phyloP scores from a whole-genome alignment of 2,797 vertebrate species.

The Lacerta bilineata region DNA sequence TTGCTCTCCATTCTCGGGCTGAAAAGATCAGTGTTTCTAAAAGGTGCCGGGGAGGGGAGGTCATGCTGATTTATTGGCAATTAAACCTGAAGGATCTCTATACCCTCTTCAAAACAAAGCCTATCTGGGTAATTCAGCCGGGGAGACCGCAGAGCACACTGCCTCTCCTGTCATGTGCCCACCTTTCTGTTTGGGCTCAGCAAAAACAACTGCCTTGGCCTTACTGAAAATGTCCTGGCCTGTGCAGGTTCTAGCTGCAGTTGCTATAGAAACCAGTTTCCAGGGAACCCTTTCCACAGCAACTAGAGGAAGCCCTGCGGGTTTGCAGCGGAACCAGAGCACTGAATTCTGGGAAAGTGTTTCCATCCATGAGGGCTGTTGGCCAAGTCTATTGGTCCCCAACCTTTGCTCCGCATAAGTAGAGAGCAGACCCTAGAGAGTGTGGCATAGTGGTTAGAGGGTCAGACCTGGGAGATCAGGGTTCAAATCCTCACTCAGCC shows the following conservation, averaged over 20 bases:
- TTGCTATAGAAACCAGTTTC: slow-evolving; percentile 37
- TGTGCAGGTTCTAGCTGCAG: slow-evolving; percentile 57
- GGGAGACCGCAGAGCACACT: slow-evolving; percentile 69
- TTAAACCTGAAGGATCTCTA: slow-evolving; percentile 94
- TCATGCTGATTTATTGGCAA: slow-evolving; percentile 97
- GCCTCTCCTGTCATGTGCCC: slow-evolving; percentile 63
- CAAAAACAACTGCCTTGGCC: slow-evolving; percentile 75
- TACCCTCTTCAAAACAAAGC: slow-evolving; percentile 80
- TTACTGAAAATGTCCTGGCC: slow-evolving; percentile 76
- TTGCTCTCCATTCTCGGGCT: slow-evolving; percentile 94
- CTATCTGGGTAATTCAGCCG: slow-evolving; percentile 74
- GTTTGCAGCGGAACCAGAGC: background rate
- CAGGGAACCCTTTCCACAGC: slow-evolving; percentile 20
- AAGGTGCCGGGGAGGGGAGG: slow-evolving; percentile 86
- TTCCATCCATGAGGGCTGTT: background rate
- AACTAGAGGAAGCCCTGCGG: background rate
- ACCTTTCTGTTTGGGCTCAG: slow-evolving; percentile 67
- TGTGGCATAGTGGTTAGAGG: too few relatives aligned
- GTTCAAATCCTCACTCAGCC: too few relatives aligned
- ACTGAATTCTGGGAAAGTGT: background rate
- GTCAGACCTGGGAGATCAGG: too few relatives aligned
- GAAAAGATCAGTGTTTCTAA: slow-evolving; percentile 92
- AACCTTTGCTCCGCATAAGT: background rate
- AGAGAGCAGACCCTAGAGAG: background rate
- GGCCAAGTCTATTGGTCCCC: background rate